Base-by-base conservation (phyloP, 2,797 vertebrate genomes). In the Enoplosus armatus region DNA sequence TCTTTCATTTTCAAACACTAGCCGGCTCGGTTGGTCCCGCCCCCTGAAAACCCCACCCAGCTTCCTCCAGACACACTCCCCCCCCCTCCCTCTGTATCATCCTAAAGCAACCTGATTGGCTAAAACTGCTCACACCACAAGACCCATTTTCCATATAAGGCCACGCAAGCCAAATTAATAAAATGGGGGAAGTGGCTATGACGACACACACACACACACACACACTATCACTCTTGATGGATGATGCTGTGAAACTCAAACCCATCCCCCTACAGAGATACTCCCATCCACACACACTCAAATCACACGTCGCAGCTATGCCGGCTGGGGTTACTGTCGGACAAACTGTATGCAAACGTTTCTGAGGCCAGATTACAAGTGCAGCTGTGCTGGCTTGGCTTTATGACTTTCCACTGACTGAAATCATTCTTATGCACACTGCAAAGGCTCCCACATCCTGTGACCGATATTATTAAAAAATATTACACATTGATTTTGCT, bases 51-150 rank as follows among this genome's bases (percentile, higher is more conserved):
- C 86, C 92, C 78, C 90, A 90, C 91, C 93, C 87, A 75, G 71
- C 80, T 76, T 82, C 87, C 83, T 65, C 73, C 51, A 62, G 24
- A 51, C 74, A 41, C 62, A 16, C 41, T 2, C 62, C 39, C 59
- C 51, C 41, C 43, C 18, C 61, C 29, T 39, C 43, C 18, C 61
- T 26, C 37, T 10, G 11, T 2, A 2, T 11, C 33, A 39, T 8
- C 45, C 6, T 12, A n/a, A 41, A 69, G 73, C 80, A 5, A 37
- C 62, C 82, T 80, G 88, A 96, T 95, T 94, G 95, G 95, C 67
- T 84, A 6, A 83, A 65, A 87, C 7, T 12, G 76, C 95, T 96
- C 96, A 96, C 94, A 92, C 96, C 96, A 96, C 95, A 94, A 80
- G 48, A 45, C 53, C 71, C 74, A 72, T 53, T 75, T 53, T 67